Evolutionary conservation across 2,113 vertebrate genomes (phyloP).

Genomic region (Syngnathus typhle): DNA sequence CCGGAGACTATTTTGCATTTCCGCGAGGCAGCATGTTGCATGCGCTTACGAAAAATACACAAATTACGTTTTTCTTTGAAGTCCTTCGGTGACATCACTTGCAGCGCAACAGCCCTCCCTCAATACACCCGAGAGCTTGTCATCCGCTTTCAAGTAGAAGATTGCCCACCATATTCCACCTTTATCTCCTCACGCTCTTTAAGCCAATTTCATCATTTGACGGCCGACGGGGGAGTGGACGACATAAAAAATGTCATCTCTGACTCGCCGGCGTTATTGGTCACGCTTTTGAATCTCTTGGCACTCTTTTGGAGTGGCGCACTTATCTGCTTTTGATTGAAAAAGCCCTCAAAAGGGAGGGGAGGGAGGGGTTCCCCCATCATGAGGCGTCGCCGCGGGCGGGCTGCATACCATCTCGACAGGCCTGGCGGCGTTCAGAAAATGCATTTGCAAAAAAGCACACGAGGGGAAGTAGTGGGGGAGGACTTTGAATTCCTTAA

Average conservation of each 20-base stretch:
- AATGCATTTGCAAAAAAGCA: slow-evolving; percentile 57
- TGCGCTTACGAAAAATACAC: not conserved
- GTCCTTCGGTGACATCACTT: not conserved
- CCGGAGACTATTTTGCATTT: not conserved
- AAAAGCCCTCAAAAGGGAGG: slow-evolving; percentile 10
- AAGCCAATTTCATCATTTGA: not conserved
- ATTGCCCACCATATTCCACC: not conserved
- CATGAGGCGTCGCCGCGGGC: slow-evolving; percentile 35
- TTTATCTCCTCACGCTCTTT: not conserved
- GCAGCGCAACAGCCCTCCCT: not conserved
- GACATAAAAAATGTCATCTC: not conserved
- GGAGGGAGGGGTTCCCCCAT: slow-evolving; percentile 31
- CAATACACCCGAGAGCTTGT: not conserved
- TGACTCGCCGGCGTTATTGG: not conserved
- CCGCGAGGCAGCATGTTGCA: not conserved
- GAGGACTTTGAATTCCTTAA: slow-evolving; percentile 80
- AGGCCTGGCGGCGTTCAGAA: slow-evolving; percentile 35
- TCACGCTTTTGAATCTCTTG: not conserved
- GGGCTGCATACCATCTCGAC: slow-evolving; percentile 27
- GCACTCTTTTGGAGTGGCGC: not conserved
- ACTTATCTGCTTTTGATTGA: not conserved
- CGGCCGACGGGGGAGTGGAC: not conserved
- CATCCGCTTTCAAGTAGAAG: not conserved
- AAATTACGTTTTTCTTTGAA: not conserved
- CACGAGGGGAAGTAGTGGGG: slow-evolving; percentile 63